Conservation (phyloP, 2,888 invertebrate species). For the Lissocephala sabroskyi region DNA sequence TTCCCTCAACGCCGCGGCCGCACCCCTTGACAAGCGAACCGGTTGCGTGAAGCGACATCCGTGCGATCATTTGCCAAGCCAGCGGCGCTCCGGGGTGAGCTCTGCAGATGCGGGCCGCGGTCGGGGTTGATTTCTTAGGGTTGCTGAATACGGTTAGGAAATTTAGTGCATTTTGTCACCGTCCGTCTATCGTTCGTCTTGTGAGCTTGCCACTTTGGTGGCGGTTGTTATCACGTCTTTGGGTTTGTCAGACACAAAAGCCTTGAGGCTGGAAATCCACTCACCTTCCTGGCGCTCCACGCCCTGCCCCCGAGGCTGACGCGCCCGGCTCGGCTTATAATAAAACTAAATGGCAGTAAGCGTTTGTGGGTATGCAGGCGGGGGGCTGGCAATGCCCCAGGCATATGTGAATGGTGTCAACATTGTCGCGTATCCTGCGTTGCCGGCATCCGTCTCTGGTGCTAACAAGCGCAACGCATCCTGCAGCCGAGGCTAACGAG, state of each 20-base stretch:
- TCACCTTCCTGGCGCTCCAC: slow-evolving; percentile 4
- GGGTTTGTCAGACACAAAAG: slow-evolving; percentile 10
- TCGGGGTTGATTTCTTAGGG: slow-evolving; percentile 6
- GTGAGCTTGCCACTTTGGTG: neutral
- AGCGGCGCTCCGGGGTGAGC: too few species aligned
- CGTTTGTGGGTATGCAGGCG: too few species aligned
- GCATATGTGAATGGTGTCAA: slow-evolving; percentile 37
- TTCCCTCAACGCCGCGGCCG: slow-evolving; percentile 5
- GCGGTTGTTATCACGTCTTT: slow-evolving; percentile 7
- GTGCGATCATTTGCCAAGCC: neutral
- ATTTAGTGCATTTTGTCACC: too few species aligned
- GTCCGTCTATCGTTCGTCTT: too few species aligned
- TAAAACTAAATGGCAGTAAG: too few species aligned
- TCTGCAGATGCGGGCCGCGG: slow-evolving; percentile 12
- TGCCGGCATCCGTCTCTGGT: slow-evolving; percentile 13
- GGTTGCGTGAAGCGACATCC: neutral
- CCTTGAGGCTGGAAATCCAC: slow-evolving; percentile 14
- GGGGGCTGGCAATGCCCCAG: slow-evolving; percentile 26
- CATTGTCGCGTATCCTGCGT: slow-evolving; percentile 43
- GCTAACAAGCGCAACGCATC: slow-evolving; percentile 16
- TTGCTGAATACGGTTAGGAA: too few species aligned
- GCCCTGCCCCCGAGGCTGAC: too few species aligned
- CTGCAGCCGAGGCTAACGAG: slow-evolving; percentile 2
- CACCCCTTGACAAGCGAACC: neutral
- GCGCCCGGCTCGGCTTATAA: neutral